A percentile compares a stretch with the other conserved stretches of the same genome.
These are phyloP conservation scores for Drosophila picticornis DNA, from an alignment of 2,888 invertebrate genomes.

Conservation along the genomic window DNA sequence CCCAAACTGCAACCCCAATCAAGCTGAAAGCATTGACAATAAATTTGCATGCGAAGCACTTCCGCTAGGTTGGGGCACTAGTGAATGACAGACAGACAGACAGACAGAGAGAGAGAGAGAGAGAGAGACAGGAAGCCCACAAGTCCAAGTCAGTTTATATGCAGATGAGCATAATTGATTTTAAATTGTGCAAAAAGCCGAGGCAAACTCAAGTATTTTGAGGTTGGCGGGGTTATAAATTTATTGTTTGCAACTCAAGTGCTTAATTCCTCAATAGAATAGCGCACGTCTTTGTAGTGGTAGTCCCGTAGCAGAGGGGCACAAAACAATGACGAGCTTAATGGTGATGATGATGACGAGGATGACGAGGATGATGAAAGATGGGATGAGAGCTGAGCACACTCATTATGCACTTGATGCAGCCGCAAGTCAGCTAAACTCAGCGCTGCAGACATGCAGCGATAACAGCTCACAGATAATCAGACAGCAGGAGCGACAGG, in stretches of 20 bases:
- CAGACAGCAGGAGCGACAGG: slow-evolving; percentile 12
- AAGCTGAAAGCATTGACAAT: slow-evolving; percentile 64
- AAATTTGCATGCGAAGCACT: slow-evolving; percentile 79
- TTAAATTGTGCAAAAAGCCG: slow-evolving; percentile 61
- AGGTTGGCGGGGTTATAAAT: neutral
- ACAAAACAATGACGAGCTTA: slow-evolving; percentile 3
- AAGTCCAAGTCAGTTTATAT: slow-evolving; percentile 76
- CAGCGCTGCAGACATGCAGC: slow-evolving; percentile 55
- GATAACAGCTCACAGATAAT: slow-evolving; percentile 69
- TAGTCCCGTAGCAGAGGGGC: neutral
- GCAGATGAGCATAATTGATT: slow-evolving; percentile 83
- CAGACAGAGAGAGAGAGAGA: neutral
- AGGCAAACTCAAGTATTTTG: neutral
- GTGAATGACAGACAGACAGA: slow-evolving; percentile 4
- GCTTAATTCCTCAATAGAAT: slow-evolving; percentile 63
- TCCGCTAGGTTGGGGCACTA: slow-evolving; percentile 49
- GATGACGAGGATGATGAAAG: slow-evolving; percentile 30
- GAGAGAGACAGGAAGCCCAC: slow-evolving; percentile 41
- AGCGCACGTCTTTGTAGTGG: slow-evolving; percentile 41
- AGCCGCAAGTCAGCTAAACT: slow-evolving; percentile 26
- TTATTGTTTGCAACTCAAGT: slow-evolving; percentile 55
- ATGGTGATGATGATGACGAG: slow-evolving; percentile 3
- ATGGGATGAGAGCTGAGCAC: slow-evolving; percentile 38
- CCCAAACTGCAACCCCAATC: slow-evolving; percentile 25
- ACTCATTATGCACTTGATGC: slow-evolving; percentile 70